Conservation (phyloP, 2,113 vertebrate genomes). For the Tragelaphus buxtoni region DNA sequence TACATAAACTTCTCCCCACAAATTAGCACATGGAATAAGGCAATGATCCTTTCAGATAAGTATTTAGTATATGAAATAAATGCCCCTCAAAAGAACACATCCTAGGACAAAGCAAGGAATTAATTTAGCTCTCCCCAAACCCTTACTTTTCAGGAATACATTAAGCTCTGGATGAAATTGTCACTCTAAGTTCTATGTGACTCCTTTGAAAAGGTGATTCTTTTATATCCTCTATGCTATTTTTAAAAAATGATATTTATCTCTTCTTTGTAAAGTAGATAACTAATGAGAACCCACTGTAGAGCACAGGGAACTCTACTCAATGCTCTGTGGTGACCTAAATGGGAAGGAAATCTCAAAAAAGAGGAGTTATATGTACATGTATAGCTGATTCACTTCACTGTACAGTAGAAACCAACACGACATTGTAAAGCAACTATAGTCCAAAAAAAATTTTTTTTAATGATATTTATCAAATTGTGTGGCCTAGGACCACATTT, state of each 20-base stretch:
- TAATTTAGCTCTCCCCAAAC: not conserved
- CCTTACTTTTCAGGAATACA: not conserved
- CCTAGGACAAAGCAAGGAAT: not conserved
- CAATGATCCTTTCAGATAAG: not conserved
- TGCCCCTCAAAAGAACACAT: not conserved
- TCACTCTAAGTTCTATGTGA: not conserved
- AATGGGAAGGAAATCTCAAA: not conserved
- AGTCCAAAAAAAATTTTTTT: not conserved
- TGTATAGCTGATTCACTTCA: not conserved
- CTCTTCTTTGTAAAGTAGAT: not conserved
- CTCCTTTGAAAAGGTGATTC: not conserved
- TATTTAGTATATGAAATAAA: slow-evolving; percentile 19
- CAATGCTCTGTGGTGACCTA: not conserved
- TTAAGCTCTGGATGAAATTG: not conserved
- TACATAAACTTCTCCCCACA: slow-evolving; percentile 7
- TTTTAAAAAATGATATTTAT: not conserved
- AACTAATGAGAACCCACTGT: not conserved
- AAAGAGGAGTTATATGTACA: not conserved
- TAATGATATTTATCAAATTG: not conserved
- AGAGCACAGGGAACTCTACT: not conserved
- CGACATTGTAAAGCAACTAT: not conserved
- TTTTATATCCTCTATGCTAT: not conserved
- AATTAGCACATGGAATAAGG: slow-evolving; percentile 40
- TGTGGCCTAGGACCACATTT: not conserved
- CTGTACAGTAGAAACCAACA: not conserved